A percentile compares a stretch with the other conserved stretches of the same genome.
Evolutionary conservation across 2,888 invertebrate species (phyloP).

Genomic region (Mythimna pallens): DNA sequence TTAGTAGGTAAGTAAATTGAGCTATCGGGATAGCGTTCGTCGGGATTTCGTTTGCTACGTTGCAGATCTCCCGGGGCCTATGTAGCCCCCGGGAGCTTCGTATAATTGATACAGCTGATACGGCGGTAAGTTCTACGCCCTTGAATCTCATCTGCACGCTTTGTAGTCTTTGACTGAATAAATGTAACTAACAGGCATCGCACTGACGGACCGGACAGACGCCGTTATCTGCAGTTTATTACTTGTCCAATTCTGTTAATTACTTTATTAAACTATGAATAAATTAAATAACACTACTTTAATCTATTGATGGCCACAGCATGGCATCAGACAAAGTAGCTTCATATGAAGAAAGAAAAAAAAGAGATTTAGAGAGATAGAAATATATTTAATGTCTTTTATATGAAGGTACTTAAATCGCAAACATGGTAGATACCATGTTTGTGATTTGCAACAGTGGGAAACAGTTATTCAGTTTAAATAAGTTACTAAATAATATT

Average conservation of each 20-base stretch:
- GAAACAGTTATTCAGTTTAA: neutral
- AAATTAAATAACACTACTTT: neutral
- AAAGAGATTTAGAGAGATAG: too few relatives aligned
- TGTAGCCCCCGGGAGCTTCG: too few relatives aligned
- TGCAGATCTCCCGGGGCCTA: too few relatives aligned
- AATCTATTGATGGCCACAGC: neutral
- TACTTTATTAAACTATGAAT: slow-evolving; percentile 11
- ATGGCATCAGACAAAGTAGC: neutral
- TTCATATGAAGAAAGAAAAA: too few relatives aligned
- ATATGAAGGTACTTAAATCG: too few relatives aligned
- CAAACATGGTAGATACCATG: neutral
- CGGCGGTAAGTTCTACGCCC: neutral
- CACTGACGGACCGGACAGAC: slow-evolving; percentile 57
- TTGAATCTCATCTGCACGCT: neutral
- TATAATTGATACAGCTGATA: too few relatives aligned
- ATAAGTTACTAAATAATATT: neutral
- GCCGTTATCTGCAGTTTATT: slow-evolving; percentile 66
- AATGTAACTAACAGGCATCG: slow-evolving; percentile 62
- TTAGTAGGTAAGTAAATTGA: too few relatives aligned
- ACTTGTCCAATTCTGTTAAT: slow-evolving; percentile 41
- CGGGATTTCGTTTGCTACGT: too few relatives aligned
- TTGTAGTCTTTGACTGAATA: slow-evolving; percentile 62
- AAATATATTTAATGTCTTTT: too few relatives aligned
- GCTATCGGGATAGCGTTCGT: too few relatives aligned
- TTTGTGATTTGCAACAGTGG: neutral